These are phyloP conservation scores for Aporophyla nigra DNA, from an alignment of 2,888 invertebrate genomes.

Conservation along the genomic window DNA sequence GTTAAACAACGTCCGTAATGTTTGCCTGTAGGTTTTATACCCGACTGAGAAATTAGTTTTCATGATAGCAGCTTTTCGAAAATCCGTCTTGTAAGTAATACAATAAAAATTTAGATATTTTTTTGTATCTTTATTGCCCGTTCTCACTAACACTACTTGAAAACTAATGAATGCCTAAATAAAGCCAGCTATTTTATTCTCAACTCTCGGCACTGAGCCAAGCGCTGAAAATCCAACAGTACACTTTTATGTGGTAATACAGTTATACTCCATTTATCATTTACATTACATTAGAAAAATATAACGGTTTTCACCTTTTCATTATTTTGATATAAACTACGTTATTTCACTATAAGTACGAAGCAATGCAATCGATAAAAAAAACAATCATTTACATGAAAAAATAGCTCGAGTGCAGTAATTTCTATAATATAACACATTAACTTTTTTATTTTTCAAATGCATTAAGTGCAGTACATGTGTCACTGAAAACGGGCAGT, in stretches of 20 bases:
- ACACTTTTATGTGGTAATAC: neutral
- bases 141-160: neutral
- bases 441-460: no score
- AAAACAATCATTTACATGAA: no score
- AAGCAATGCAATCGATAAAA: no score
- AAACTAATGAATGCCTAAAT: neutral
- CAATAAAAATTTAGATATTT: neutral
- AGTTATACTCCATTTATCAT: no score
- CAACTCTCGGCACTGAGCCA: neutral
- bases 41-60: constrained; percentile 32
- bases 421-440: no score
- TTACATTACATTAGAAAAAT: no score
- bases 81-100: neutral
- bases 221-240: neutral
- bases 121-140: neutral
- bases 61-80: constrained; percentile 20
- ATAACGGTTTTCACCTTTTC: no score
- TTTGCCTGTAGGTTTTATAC: constrained; percentile 43
- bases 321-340: no score
- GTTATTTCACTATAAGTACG: no score
- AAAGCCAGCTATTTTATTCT: neutral
- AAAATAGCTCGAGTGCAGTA: no score
- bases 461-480: no score
- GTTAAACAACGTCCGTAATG: neutral
- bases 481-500: neutral